A percentile compares a stretch with the other conserved stretches of the same genome.
phyloP scores from a whole-genome alignment of 2,888 invertebrate genomes.

The Sarcophaga carnaria region DNA sequence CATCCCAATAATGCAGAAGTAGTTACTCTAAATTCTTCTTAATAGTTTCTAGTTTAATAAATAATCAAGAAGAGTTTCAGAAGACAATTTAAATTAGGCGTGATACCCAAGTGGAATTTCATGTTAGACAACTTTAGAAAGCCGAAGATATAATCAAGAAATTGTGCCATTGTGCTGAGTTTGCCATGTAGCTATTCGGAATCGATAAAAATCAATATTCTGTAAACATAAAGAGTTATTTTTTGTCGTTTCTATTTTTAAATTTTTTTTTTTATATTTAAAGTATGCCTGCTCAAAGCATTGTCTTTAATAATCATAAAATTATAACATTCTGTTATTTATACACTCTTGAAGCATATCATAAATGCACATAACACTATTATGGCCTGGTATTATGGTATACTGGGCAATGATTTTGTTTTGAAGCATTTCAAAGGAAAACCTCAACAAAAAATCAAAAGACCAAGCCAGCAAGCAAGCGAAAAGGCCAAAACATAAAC shows the following conservation, averaged over 20 bases:
- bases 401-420: conserved; percentile 48
- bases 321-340: conserved; percentile 49
- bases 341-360: conserved; percentile 5
- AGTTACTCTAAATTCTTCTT: too few relatives aligned
- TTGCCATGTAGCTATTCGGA: too few relatives aligned
- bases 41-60: too few relatives aligned
- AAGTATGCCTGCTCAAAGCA: background rate
- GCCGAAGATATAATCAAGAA: too few relatives aligned
- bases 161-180: too few relatives aligned
- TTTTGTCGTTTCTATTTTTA: background rate
- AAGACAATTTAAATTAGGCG: too few relatives aligned
- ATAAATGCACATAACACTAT: background rate
- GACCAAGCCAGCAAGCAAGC: background rate
- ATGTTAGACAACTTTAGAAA: too few relatives aligned
- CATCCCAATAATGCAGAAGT: too few relatives aligned
- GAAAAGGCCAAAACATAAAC: conserved; percentile 50
- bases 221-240: too few relatives aligned
- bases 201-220: too few relatives aligned
- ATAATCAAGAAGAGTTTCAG: too few relatives aligned
- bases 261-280: background rate
- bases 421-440: conserved; percentile 15
- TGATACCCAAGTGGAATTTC: too few relatives aligned
- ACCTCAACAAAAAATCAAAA: conserved; percentile 2
- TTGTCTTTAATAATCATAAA: conserved; percentile 41
- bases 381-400: background rate